Evolutionary conservation across 2,797 vertebrate species (phyloP), one percentile per base, ranked within the genome.

Genomic region (Urophycis tenuis): DNA sequence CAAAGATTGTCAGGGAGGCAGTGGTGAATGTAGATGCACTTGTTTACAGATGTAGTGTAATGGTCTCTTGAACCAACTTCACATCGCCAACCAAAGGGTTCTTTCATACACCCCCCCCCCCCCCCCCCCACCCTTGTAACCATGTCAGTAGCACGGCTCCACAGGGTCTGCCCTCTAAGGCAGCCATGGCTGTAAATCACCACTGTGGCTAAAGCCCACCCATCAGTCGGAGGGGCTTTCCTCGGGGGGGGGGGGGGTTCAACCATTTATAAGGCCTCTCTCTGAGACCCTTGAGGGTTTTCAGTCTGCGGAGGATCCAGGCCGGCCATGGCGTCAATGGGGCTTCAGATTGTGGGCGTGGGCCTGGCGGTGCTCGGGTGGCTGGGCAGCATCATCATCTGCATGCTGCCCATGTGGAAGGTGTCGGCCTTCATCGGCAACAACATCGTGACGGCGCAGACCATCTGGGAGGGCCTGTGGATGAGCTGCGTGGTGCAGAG

Each of bases 401-500:
- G 91, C 45, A 86, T 90, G 81, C 85, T 93, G 60, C 93, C 92
- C 1, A 82, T 93, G 82, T 94, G 92, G 92, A 93, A 89, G 53
- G 92, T 92, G 41, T 91, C 91, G 5, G 92, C 92, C 5, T 93
- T 94, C 74, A 89, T 93, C 9, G 92, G 91, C 71, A 93, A 92
- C 88, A 93, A 92, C 87, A 93, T 93, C 1, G 89, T 94, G 41
- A 88, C 91, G 60, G 92, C 92, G 39, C 92, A 93, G 87, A 88
- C 82, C 32, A 90, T 91, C 36, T 94, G 92, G 92, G 93, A 94
- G 45, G 92, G 92, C 5, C 86, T 93, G 72, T 93, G 93, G 92
- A 93, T 93, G 92, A 89, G 35, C 64, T 93, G 93, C 9, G 90
- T 93, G 79, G 91, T 91, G 67, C 92, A 93, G 85, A 93, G 92